Percentiles rank a stretch among this genome's conserved stretches.
Conservation (phyloP, 2,888 invertebrate genomes). For the Dasypogon diadema region DNA sequence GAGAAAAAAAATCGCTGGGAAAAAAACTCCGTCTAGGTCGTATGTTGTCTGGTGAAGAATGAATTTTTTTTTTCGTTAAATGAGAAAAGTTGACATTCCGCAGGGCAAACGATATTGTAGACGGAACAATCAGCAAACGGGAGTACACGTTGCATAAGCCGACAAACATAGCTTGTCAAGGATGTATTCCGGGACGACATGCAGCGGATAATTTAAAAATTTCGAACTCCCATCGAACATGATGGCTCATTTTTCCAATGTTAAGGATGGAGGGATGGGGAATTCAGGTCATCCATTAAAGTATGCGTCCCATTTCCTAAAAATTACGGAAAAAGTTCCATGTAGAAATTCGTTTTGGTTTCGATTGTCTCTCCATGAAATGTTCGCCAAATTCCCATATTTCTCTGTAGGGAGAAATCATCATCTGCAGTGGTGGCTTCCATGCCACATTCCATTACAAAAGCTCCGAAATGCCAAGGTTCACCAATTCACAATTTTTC, state of each 20-base stretch:
- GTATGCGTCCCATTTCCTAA: not conserved
- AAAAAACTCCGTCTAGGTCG: not conserved
- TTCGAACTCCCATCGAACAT: not conserved
- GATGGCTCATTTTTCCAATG: not conserved
- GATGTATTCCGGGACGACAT: no score
- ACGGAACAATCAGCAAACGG: not conserved
- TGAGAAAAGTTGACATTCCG: not conserved
- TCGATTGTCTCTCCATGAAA: not conserved
- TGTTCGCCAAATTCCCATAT: not conserved
- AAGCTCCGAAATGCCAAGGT: not conserved
- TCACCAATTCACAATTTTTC: not conserved
- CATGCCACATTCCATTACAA: not conserved
- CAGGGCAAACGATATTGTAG: not conserved
- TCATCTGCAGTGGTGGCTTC: not conserved
- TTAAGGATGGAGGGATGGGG: not conserved
- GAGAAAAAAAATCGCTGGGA: not conserved
- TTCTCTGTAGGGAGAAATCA: not conserved
- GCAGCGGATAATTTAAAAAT: not conserved
- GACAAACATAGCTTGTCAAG: no score
- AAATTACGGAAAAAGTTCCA: not conserved
- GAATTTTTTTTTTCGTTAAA: no score
- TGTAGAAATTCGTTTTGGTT: not conserved
- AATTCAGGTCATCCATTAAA: not conserved
- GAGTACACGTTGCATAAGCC: not conserved
- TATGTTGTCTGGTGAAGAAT: not conserved